A percentile compares a stretch with the other conserved stretches of the same genome.
phyloP scores from a whole-genome alignment of 2,797 vertebrate genomes.

The Mionectes olivaceus region DNA sequence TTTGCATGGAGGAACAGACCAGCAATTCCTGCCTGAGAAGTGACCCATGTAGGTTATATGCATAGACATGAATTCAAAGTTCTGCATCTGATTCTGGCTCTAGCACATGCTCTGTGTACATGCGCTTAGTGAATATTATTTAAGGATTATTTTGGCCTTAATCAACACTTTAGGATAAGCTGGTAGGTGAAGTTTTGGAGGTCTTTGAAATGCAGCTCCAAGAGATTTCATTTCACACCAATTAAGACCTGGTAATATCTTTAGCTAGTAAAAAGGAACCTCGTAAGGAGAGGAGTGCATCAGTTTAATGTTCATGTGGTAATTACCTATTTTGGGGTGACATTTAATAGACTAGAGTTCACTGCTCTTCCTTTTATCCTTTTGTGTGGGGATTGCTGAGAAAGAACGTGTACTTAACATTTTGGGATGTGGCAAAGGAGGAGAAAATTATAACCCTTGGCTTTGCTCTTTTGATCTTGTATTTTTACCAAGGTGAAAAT shows the following conservation, averaged over 20 bases:
- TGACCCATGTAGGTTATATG: fast-evolving
- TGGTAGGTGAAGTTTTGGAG: neutral
- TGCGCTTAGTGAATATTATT: neutral
- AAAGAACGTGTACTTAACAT: conserved; percentile 58
- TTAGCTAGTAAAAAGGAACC: conserved; percentile 54
- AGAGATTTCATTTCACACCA: conserved; percentile 7
- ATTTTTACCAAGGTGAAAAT: conserved; percentile 60
- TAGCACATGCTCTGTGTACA: fast-evolving
- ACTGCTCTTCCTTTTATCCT: conserved; percentile 56
- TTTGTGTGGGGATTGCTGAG: conserved; percentile 33
- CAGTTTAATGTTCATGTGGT: conserved; percentile 65
- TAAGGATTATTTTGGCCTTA: neutral
- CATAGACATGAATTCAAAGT: neutral
- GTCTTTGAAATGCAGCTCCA: neutral
- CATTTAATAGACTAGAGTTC: conserved; percentile 75
- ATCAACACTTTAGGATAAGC: neutral
- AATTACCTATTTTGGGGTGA: conserved; percentile 77
- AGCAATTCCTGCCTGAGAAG: neutral
- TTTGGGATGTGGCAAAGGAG: conserved; percentile 61
- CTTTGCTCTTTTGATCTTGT: conserved; percentile 56
- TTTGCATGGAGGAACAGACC: neutral
- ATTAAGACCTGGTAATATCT: conserved; percentile 49
- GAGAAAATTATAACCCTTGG: conserved; percentile 68
- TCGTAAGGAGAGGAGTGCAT: conserved; percentile 20
- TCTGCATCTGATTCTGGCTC: neutral